These are phyloP conservation scores for Hydractinia echinata DNA, from an alignment of 30 jellyfish, hydroid and myxozoan genomes.

Conservation along the genomic window DNA sequence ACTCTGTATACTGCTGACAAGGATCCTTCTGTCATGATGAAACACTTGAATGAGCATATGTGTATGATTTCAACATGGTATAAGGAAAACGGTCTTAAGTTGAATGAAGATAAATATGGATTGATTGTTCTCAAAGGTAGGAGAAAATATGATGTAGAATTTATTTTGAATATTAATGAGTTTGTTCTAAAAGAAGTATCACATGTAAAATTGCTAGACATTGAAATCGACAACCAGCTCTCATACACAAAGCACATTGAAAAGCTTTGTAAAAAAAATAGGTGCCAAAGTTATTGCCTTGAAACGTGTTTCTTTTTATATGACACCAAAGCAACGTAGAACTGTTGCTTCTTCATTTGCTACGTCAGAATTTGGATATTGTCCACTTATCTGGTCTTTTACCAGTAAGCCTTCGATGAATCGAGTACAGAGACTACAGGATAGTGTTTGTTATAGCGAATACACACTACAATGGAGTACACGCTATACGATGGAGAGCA, in stretches of 20 bases:
- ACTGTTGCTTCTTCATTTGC: conserved; percentile 10
- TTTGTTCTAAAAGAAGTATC: conserved; percentile 3
- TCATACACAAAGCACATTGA: conserved; percentile 9
- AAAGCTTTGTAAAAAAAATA: neutral
- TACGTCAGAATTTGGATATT: neutral
- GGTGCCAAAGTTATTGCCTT: conserved; percentile 1
- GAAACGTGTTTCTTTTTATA: conserved; percentile 4
- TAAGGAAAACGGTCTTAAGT: too few species aligned
- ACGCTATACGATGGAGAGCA: too few species aligned
- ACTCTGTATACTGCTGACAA: conserved; percentile 12
- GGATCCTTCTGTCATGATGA: conserved; percentile 12
- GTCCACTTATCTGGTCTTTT: conserved; percentile 8
- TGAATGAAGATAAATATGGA: conserved; percentile 3
- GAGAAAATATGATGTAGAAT: conserved; percentile 1
- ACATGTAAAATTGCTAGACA: neutral
- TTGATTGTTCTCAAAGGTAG: neutral
- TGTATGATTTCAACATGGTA: too few species aligned
- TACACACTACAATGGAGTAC: too few species aligned
- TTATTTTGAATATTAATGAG: neutral
- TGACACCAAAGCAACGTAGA: conserved; percentile 12
- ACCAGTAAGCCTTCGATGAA: conserved; percentile 9
- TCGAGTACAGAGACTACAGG: conserved; percentile 10
- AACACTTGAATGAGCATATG: conserved; percentile 8
- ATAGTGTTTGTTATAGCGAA: too few species aligned
- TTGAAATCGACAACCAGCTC: conserved; percentile 8